Evolutionary conservation across 2,797 vertebrate species (phyloP).

Genomic region (Lophius americanus): DNA sequence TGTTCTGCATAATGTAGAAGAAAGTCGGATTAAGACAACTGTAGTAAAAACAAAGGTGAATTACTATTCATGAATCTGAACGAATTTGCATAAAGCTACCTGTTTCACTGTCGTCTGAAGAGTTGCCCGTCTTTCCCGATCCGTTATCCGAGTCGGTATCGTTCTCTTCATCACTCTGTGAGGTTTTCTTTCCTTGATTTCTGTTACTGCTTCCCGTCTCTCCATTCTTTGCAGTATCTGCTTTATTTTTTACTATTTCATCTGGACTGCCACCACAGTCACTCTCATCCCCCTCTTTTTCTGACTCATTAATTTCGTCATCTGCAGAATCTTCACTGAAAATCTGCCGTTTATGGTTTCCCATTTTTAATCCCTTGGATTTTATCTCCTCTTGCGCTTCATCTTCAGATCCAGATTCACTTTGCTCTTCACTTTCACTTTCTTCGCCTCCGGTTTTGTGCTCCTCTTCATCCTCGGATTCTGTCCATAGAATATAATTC

Average conservation of each 20-base stretch:
- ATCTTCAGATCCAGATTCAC: conserved; percentile 20
- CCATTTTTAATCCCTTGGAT: background rate
- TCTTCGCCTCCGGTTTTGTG: conserved; percentile 35
- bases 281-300: conserved; percentile 12
- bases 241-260: conserved; percentile 18
- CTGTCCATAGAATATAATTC: conserved; percentile 20
- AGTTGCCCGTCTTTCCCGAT: conserved; percentile 27
- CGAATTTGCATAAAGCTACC: conserved; percentile 29
- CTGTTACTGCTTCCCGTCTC: background rate
- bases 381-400: conserved; percentile 24
- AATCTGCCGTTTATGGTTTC: conserved; percentile 1
- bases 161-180: conserved; percentile 30
- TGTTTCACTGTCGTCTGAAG: conserved; percentile 47
- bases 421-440: conserved; percentile 41
- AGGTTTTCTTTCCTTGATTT: conserved; percentile 18
- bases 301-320: conserved; percentile 22
- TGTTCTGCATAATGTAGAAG: conserved; percentile 33
- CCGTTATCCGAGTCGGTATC: conserved; percentile 17
- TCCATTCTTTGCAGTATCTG: background rate
- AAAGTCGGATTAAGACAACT: background rate
- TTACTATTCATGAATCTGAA: background rate
- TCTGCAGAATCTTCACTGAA: conserved; percentile 44
- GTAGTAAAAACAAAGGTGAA: background rate
- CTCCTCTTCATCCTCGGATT: conserved; percentile 27
- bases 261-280: conserved; percentile 21